Percentiles rank a stretch among this genome's conserved stretches.
Evolutionary conservation across 2,888 invertebrate species (phyloP).

Genomic region (Pseudoips prasinana): DNA sequence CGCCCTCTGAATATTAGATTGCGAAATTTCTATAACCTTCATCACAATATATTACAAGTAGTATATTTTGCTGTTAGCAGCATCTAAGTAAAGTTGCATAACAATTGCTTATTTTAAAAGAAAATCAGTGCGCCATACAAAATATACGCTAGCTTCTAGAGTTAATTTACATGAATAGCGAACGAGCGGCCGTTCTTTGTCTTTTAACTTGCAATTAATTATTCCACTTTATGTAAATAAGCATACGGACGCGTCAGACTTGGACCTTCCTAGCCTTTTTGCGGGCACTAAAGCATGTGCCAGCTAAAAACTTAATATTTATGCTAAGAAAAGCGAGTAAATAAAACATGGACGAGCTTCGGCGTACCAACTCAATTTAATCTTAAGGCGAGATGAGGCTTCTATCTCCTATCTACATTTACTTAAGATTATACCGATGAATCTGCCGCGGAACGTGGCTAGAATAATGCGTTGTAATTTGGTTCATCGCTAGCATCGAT

Average conservation of each 20-base stretch:
- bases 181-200: conserved; percentile 63
- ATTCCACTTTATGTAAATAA: conserved; percentile 77
- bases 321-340: conserved; percentile 41
- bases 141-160: conserved; percentile 51
- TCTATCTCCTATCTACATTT: conserved; percentile 11
- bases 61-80: too few relatives aligned
- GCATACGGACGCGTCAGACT: conserved; percentile 49
- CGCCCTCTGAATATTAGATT: conserved; percentile 18
- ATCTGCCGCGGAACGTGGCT: conserved; percentile 13
- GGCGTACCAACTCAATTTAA: conserved; percentile 20
- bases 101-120: conserved; percentile 19
- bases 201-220: conserved; percentile 77
- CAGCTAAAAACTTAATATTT: conserved; percentile 48
- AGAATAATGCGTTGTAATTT: conserved; percentile 19
- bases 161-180: conserved; percentile 75
- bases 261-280: conserved; percentile 54
- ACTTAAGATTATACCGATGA: conserved; percentile 21
- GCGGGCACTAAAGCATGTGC: conserved; percentile 42
- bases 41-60: too few relatives aligned
- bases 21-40: conserved; percentile 10
- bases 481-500: conserved; percentile 16
- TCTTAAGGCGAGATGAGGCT: conserved; percentile 12
- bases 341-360: conserved; percentile 37
- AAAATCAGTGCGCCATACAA: conserved; percentile 33
- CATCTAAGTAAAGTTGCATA: conserved; percentile 21